Conservation (phyloP, 2,888 invertebrate genomes). For the Brachyptera putata region DNA sequence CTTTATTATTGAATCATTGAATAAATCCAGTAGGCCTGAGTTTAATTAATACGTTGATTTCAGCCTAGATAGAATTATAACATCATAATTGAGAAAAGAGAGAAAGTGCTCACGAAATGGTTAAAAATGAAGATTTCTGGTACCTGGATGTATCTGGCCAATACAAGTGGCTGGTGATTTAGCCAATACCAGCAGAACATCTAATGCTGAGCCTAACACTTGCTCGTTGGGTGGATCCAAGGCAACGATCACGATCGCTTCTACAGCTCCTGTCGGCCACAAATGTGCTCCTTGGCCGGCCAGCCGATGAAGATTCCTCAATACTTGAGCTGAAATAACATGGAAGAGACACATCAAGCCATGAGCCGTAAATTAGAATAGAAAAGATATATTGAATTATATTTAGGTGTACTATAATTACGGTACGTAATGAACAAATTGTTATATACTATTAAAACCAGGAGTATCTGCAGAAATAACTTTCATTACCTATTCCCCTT, state of each 20-base stretch:
- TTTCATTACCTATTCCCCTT: no score
- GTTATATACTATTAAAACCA: neutral
- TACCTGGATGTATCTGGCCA: conserved; percentile 49
- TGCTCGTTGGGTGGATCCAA: conserved; percentile 40
- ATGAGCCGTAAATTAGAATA: no score
- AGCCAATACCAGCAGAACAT: conserved; percentile 56
- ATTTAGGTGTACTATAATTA: neutral
- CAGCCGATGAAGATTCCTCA: conserved; percentile 63
- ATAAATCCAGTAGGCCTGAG: no score
- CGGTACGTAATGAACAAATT: neutral
- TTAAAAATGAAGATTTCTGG: no score
- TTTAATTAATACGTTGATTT: no score
- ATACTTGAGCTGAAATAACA: conserved; percentile 53
- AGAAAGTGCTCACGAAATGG: no score
- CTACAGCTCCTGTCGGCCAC: conserved; percentile 62
- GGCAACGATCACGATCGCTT: conserved; percentile 46
- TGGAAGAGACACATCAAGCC: no score
- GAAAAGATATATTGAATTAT: no score
- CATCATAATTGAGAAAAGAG: no score
- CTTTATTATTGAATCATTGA: no score
- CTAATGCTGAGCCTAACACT: conserved; percentile 48
- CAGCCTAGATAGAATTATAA: no score
- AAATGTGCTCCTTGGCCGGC: conserved; percentile 72
- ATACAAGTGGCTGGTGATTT: conserved; percentile 61
- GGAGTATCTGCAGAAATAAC: no score